Evolutionary conservation across 2,888 invertebrate genomes (phyloP).

Genomic region (Acronicta leporina): DNA sequence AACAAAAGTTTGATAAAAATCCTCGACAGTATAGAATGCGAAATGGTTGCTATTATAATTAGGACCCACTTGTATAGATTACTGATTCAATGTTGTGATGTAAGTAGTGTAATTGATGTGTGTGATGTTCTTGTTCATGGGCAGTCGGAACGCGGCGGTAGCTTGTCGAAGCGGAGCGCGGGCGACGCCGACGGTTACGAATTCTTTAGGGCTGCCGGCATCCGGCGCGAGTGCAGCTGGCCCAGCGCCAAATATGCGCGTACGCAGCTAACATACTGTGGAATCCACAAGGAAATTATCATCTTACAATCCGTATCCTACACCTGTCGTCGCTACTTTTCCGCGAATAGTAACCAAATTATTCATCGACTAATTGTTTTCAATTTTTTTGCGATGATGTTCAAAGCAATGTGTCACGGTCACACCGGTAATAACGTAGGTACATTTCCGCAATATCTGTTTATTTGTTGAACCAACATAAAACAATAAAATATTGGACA

Average conservation of each 20-base stretch:
- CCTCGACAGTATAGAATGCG: conserved; percentile 3
- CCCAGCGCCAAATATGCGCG: conserved; percentile 73
- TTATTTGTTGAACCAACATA: conserved; percentile 24
- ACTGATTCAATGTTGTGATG: conserved; percentile 13
- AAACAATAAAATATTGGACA: conserved; percentile 32
- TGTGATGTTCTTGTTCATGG: conserved; percentile 10
- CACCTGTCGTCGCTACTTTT: conserved; percentile 63
- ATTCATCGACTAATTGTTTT: conserved; percentile 57
- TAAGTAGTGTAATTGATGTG: conserved; percentile 1
- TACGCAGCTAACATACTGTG: conserved; percentile 72
- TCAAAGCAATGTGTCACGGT: conserved; percentile 52
- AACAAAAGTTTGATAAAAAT: conserved; percentile 8
- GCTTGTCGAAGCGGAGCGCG: conserved; percentile 20
- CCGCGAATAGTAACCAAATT: conserved; percentile 56
- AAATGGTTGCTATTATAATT: background rate
- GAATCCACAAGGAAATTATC: conserved; percentile 70
- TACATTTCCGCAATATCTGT: conserved; percentile 35
- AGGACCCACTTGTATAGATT: background rate
- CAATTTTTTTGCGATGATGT: conserved; percentile 55
- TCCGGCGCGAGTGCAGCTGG: conserved; percentile 81
- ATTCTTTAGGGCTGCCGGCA: conserved; percentile 69
- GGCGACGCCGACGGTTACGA: conserved; percentile 32
- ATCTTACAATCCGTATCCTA: conserved; percentile 66
- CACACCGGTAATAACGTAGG: conserved; percentile 42
- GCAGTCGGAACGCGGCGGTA: conserved; percentile 22